phyloP scores from a whole-genome alignment of 2,113 vertebrate genomes.

The Hypanus sabinus region DNA sequence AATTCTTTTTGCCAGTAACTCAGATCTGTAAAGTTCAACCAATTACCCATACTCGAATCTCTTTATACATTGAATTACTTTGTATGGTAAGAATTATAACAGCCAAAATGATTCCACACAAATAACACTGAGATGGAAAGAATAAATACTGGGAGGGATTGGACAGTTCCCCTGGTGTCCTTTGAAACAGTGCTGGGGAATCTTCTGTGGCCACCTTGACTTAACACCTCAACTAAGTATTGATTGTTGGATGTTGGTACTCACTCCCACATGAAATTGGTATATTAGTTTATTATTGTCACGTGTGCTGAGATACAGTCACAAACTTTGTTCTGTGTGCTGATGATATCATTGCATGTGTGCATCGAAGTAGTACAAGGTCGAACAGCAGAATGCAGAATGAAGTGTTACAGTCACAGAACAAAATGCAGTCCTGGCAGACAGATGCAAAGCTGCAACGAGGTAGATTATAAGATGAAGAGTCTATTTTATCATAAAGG shows the following conservation, averaged over 20 bases:
- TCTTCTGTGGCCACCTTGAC: neutral
- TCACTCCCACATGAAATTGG: neutral
- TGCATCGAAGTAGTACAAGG: too few relatives aligned
- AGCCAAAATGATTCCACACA: neutral
- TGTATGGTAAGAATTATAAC: neutral
- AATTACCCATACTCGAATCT: neutral
- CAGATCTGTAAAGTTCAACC: neutral
- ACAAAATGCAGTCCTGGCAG: too few relatives aligned
- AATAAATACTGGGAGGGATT: neutral
- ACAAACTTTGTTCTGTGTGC: too few relatives aligned
- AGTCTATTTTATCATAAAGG: too few relatives aligned
- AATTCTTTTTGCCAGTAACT: neutral
- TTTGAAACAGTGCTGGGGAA: neutral
- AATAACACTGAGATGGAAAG: neutral
- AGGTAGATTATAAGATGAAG: too few relatives aligned
- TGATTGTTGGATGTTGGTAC: neutral
- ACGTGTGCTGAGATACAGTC: too few relatives aligned
- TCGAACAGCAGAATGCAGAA: too few relatives aligned
- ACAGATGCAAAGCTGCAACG: too few relatives aligned
- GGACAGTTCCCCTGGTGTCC: neutral
- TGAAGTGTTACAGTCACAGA: too few relatives aligned
- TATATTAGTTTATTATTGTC: too few relatives aligned
- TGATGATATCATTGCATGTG: too few relatives aligned
- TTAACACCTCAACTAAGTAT: neutral
- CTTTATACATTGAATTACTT: neutral